A percentile compares a stretch with the other conserved stretches of the same genome.
Evolutionary conservation across 2,113 vertebrate species (phyloP).

Genomic region (Pyxicephalus adspersus): DNA sequence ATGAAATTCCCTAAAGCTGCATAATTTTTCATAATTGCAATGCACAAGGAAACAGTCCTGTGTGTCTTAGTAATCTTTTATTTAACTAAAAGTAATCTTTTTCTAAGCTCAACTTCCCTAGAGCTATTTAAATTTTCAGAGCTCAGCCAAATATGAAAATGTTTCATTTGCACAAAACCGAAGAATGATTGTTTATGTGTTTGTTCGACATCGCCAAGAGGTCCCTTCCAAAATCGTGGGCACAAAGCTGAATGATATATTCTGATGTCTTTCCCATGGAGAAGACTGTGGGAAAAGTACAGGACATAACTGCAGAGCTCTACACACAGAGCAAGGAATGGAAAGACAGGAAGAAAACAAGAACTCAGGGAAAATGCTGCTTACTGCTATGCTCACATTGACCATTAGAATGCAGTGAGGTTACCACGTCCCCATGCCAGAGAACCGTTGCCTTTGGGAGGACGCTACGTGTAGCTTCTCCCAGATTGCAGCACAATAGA

Average conservation of each 20-base stretch:
- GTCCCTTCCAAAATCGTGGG: constrained; percentile 9
- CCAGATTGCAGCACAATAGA: too few relatives aligned
- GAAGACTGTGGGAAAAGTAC: neutral
- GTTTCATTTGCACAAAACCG: constrained; percentile 18
- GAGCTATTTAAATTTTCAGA: constrained; percentile 3
- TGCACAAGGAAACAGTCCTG: neutral
- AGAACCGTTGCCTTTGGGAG: too few relatives aligned
- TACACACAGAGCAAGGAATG: neutral
- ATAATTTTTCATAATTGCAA: too few relatives aligned
- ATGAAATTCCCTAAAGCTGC: too few relatives aligned
- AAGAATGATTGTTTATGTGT: constrained; percentile 2
- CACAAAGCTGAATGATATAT: neutral
- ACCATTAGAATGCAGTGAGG: too few relatives aligned
- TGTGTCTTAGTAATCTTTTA: neutral
- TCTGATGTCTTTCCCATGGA: constrained; percentile 19
- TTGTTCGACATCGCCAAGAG: constrained; percentile 8
- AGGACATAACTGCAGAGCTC: neutral
- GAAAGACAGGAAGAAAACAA: neutral
- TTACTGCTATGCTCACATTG: too few relatives aligned
- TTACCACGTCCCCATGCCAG: too few relatives aligned
- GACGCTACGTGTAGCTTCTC: too few relatives aligned
- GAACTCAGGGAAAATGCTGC: too few relatives aligned
- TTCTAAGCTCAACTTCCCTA: neutral
- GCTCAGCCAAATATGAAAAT: constrained; percentile 6
- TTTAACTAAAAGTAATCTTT: neutral